These are phyloP conservation scores for Tiliqua scincoides DNA, from an alignment of 2,113 vertebrate species.

Conservation along the genomic window DNA sequence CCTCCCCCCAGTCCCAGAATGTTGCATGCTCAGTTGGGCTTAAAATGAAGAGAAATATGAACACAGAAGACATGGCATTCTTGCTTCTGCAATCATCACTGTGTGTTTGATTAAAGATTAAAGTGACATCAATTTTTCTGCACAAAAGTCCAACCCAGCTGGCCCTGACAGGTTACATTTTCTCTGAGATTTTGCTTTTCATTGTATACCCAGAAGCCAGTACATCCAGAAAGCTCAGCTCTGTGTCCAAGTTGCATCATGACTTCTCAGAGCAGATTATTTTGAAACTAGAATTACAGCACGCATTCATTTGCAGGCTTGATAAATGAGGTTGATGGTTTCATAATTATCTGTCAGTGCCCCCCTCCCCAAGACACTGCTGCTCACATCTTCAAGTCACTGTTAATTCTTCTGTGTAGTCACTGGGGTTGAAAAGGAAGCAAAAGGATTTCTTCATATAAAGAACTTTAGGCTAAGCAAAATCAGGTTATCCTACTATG, in stretches of 20 bases:
- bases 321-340: neutral
- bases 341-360: neutral
- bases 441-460: too few relatives aligned
- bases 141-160: neutral
- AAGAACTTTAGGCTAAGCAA: too few relatives aligned
- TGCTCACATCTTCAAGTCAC: neutral
- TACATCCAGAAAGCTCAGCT: neutral
- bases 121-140: neutral
- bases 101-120: neutral
- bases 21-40: neutral
- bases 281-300: neutral
- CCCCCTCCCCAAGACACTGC: neutral
- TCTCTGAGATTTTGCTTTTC: neutral
- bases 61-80: neutral
- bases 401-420: neutral
- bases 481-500: neutral
- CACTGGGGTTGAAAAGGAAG: too few relatives aligned
- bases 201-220: neutral
- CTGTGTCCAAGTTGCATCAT: neutral
- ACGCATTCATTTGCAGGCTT: neutral
- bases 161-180: neutral
- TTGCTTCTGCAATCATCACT: neutral
- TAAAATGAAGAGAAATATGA: neutral
- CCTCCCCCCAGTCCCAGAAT: neutral
- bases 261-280: neutral